A percentile compares a stretch with the other conserved stretches of the same genome.
These are phyloP conservation scores for Matsumyia berberina DNA, from an alignment of 2,888 invertebrate genomes.

Conservation along the genomic window DNA sequence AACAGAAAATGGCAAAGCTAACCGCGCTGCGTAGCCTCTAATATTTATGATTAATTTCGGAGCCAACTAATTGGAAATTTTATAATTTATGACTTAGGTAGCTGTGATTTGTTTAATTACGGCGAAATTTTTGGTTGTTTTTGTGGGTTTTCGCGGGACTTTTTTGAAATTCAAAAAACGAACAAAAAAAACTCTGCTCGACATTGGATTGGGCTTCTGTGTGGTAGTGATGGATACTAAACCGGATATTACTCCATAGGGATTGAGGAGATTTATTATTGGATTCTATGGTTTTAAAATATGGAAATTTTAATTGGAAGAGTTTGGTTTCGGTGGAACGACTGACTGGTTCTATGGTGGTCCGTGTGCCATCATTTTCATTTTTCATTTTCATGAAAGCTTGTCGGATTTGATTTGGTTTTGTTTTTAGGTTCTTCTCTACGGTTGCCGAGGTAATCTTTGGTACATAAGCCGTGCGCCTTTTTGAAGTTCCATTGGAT, in stretches of 20 bases:
- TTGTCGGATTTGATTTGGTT: conserved; percentile 16
- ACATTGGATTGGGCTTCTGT: conserved; percentile 8
- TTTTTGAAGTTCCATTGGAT: too few relatives aligned
- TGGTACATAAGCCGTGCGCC: not conserved
- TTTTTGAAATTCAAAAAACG: not conserved
- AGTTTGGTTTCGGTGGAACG: conserved; percentile 23
- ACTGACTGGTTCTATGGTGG: not conserved
- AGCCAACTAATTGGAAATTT: conserved; percentile 72
- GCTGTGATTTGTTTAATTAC: conserved; percentile 74
- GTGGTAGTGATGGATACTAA: conserved; percentile 56
- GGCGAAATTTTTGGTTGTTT: conserved; percentile 40
- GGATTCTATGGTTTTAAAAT: conserved; percentile 61
- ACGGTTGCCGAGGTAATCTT: not conserved
- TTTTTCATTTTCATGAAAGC: conserved; percentile 13
- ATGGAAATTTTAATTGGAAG: conserved; percentile 70
- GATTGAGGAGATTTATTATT: conserved; percentile 68
- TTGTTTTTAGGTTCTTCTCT: not conserved
- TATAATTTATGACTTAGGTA: conserved; percentile 73
- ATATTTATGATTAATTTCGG: conserved; percentile 74
- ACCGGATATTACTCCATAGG: conserved; percentile 65
- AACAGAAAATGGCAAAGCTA: conserved; percentile 18
- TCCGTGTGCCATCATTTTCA: conserved; percentile 3
- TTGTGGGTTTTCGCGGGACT: conserved; percentile 28
- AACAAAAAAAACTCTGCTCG: not conserved
- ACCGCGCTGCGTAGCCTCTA: conserved; percentile 48